Conservation (phyloP, 2,113 vertebrate species). For the Lepisosteus oculatus region DNA sequence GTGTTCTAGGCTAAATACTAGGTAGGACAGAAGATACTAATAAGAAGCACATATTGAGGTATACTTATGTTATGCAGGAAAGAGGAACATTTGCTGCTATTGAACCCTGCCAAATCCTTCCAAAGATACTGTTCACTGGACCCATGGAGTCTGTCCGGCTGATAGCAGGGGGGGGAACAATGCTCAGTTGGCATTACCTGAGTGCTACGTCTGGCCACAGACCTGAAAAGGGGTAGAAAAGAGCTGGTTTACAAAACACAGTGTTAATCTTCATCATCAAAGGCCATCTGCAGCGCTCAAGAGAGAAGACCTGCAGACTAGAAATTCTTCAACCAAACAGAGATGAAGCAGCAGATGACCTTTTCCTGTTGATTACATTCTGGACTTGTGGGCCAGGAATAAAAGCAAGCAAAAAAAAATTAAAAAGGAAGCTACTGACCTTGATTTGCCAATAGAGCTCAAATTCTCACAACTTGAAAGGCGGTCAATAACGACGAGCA, state of each 20-base stretch:
- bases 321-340: not conserved
- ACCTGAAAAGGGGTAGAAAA: too few relatives aligned
- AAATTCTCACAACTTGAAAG: not conserved
- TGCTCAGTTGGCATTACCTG: too few relatives aligned
- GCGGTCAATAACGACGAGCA: not conserved
- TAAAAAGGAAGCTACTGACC: conserved; percentile 31
- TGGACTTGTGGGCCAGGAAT: not conserved
- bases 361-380: not conserved
- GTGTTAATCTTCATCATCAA: not conserved
- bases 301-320: not conserved
- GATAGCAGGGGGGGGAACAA: too few relatives aligned
- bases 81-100: too few relatives aligned
- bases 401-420: not conserved
- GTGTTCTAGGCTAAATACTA: too few relatives aligned
- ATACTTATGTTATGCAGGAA: too few relatives aligned
- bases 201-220: too few relatives aligned
- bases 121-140: too few relatives aligned
- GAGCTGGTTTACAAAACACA: not conserved
- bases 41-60: too few relatives aligned
- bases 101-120: too few relatives aligned
- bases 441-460: conserved; percentile 20
- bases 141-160: too few relatives aligned
- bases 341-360: not conserved
- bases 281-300: not conserved
- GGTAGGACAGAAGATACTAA: too few relatives aligned